phyloP scores from a whole-genome alignment of 2,797 vertebrate species.

The Florisuga fusca region DNA sequence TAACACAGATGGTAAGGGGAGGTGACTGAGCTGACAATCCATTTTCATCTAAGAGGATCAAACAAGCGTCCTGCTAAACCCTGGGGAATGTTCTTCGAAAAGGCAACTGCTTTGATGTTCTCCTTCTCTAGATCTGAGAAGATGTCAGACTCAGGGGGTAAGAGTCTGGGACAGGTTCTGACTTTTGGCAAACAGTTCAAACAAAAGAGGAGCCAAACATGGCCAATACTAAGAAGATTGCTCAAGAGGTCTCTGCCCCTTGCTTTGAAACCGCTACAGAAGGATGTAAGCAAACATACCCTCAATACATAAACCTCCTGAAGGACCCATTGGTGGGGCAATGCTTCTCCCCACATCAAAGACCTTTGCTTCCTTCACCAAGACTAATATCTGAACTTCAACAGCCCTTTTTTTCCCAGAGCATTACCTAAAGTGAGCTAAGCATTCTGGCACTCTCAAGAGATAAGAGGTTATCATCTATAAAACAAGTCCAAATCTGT shows the following conservation, averaged over 20 bases:
- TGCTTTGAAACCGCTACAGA: constrained; percentile 14
- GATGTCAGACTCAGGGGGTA: neutral
- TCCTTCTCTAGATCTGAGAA: constrained; percentile 25
- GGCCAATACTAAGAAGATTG: neutral
- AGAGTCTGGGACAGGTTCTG: constrained; percentile 41
- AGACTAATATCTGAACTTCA: neutral
- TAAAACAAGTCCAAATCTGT: neutral
- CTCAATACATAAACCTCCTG: neutral
- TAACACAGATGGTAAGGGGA: neutral
- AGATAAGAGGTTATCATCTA: constrained; percentile 9
- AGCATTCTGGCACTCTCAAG: neutral
- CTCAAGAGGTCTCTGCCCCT: constrained; percentile 26
- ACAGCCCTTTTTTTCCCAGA: neutral
- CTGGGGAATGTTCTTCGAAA: constrained; percentile 18
- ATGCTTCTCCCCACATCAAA: neutral
- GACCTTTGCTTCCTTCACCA: neutral
- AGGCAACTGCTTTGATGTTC: constrained; percentile 40
- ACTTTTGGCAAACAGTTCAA: constrained; percentile 60
- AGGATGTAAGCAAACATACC: neutral
- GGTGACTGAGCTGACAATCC: neutral
- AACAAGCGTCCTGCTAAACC: constrained; percentile 9
- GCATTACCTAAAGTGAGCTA: neutral
- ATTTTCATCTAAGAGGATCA: constrained; percentile 26
- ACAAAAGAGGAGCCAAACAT: neutral
- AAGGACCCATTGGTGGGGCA: neutral